These are phyloP conservation scores for Paedocypris micromegethes DNA, from an alignment of 2,797 vertebrate genomes.

Conservation along the genomic window DNA sequence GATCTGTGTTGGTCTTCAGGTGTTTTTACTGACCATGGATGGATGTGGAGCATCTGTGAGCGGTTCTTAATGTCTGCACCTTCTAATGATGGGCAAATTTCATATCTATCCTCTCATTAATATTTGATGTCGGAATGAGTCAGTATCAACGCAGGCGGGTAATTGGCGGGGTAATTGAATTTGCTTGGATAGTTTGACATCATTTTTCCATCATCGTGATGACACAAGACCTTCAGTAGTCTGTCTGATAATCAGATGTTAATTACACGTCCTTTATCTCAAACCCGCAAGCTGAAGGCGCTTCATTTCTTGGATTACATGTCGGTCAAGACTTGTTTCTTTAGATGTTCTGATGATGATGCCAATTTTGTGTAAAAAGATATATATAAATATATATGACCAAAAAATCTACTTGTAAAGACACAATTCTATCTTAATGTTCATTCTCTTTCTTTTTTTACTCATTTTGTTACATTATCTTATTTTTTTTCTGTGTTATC, in stretches of 20 bases:
- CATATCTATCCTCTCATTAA: conserved; percentile 72
- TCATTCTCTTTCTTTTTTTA: no score
- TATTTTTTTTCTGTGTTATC: no score
- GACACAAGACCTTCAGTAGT: conserved; percentile 60
- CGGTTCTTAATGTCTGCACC: conserved; percentile 67
- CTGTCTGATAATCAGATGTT: conserved; percentile 71
- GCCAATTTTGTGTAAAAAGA: not conserved
- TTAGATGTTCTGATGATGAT: not conserved
- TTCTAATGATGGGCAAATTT: conserved; percentile 68
- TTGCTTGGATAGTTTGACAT: conserved; percentile 76
- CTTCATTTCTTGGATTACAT: conserved; percentile 15
- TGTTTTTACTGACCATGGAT: no score
- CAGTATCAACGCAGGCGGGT: conserved; percentile 68
- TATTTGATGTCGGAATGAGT: conserved; percentile 73
- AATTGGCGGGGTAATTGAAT: conserved; percentile 77
- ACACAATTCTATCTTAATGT: no score
- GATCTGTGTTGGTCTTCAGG: conserved; percentile 20
- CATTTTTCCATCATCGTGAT: conserved; percentile 71
- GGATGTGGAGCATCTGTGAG: conserved; percentile 60
- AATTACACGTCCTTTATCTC: conserved; percentile 66
- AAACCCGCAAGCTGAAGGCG: conserved; percentile 8
- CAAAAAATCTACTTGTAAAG: no score
- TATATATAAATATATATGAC: no score
- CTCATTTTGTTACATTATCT: no score
- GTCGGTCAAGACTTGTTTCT: conserved; percentile 1